Evolutionary conservation across 37 sponge, comb jelly and placozoan genomes (phyloP).

Genomic region (Petrosia ficiformis): DNA sequence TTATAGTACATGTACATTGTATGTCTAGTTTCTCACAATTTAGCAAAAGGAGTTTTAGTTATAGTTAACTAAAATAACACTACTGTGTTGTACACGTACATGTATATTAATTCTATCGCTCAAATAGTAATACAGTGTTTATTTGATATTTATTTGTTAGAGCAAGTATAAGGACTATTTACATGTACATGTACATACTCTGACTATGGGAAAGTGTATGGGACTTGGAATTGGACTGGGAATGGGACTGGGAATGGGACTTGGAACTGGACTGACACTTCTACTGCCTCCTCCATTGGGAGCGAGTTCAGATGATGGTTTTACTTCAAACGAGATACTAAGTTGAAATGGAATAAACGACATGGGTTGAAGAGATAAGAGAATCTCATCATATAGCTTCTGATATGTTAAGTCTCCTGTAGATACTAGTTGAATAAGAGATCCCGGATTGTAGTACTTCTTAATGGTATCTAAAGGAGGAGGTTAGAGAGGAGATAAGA

Average conservation of each 20-base stretch:
- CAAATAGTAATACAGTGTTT: background rate
- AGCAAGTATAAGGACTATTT: too few relatives aligned
- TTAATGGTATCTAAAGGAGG: conserved; percentile 36
- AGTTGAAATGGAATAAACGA: conserved; percentile 66
- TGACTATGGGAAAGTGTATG: background rate
- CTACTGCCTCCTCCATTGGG: too few relatives aligned
- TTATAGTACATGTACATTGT: too few relatives aligned
- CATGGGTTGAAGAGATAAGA: conserved; percentile 71
- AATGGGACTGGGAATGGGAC: too few relatives aligned
- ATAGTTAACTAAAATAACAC: too few relatives aligned
- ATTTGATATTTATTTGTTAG: too few relatives aligned
- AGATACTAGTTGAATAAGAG: conserved; percentile 44
- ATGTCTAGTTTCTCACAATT: too few relatives aligned
- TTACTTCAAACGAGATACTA: conserved; percentile 64
- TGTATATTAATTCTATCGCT: background rate
- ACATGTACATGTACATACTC: too few relatives aligned
- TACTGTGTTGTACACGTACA: background rate
- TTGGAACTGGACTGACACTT: too few relatives aligned
- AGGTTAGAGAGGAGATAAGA: background rate
- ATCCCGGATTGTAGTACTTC: conserved; percentile 57
- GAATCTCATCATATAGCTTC: conserved; percentile 53
- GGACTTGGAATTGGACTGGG: background rate
- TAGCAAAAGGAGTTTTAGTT: too few relatives aligned
- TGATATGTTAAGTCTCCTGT: background rate
- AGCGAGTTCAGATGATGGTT: conserved; percentile 18